phyloP scores from a whole-genome alignment of 2,888 invertebrate genomes.

The Xestia rhomboidea region DNA sequence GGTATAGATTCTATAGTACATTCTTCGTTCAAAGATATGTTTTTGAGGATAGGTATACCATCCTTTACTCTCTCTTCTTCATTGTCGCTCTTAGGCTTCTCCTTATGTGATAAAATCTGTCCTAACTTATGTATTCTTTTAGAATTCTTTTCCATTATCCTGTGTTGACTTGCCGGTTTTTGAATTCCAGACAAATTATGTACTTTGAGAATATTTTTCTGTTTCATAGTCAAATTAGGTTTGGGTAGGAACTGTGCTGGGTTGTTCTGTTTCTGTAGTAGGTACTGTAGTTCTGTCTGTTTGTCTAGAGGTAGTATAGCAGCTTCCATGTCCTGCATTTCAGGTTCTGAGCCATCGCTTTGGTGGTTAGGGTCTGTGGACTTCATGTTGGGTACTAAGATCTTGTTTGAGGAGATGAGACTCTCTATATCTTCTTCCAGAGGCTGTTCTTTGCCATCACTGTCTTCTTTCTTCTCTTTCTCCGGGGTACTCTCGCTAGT shows the following conservation, averaged over 20 bases:
- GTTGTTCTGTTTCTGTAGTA: constrained; percentile 88
- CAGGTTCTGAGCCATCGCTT: constrained; percentile 82
- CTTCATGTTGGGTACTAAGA: constrained; percentile 83
- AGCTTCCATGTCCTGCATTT: constrained; percentile 79
- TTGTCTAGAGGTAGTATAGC: constrained; percentile 83
- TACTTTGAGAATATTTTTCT: constrained; percentile 82
- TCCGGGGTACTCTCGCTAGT: constrained; percentile 83
- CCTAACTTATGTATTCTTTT: constrained; percentile 87
- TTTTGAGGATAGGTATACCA: constrained; percentile 77
- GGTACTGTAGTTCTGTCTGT: constrained; percentile 87
- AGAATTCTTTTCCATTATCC: constrained; percentile 85
- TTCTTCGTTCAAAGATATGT: constrained; percentile 90
- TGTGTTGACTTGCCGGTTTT: constrained; percentile 83
- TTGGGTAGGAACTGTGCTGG: constrained; percentile 87
- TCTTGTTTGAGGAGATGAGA: constrained; percentile 88
- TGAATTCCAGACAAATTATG: constrained; percentile 80
- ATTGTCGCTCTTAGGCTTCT: constrained; percentile 73
- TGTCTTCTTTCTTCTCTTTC: constrained; percentile 75
- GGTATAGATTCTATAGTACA: constrained; percentile 91
- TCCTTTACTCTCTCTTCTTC: constrained; percentile 81
- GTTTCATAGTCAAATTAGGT: constrained; percentile 83
- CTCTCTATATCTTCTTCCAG: constrained; percentile 88
- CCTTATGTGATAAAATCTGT: constrained; percentile 82
- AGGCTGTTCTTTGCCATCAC: constrained; percentile 67
- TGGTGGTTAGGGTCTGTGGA: constrained; percentile 70